Evolutionary conservation across 2,797 vertebrate species (phyloP), one percentile per base, ranked within the genome.

Genomic region (Periparus ater): DNA sequence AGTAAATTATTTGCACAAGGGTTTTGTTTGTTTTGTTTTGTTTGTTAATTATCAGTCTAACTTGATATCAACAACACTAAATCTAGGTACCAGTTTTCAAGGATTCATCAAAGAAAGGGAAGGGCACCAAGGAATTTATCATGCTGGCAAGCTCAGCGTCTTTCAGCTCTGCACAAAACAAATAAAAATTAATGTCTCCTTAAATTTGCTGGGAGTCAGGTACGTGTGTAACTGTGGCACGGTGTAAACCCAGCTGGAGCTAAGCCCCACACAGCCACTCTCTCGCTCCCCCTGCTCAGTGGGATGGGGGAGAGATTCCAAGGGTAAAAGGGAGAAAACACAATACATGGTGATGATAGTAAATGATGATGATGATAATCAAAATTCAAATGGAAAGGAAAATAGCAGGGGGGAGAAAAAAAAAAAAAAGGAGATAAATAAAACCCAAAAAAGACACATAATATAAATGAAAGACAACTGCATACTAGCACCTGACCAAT

Each of bases 201-300:
- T 68, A 72, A 68, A 83, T 63, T 30, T 88, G 26, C 17, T 63
- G 18, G 4, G 9, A 91, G 26, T 20, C 65, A 67, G 18, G 53
- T 60, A 48, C 1, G 5, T 42, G 14, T 62, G 3, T 25, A 65
- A 76, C n/a, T n/a, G 27, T 9, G 48, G 5, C 23, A 17, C 11
- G 44, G 29, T 51, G 58, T 23, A 74, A 91, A 50, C 10, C 17
- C 25, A 50, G 61, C 13, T 16, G 44, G n/a, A 62, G 20, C 8
- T 7, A 6, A 68, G 11, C 15, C 44, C 27, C 48, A 38, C 16
- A 11, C 5, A 73, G 36, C 11, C 23, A 15, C 34, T 38, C 6
- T 1, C 11, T 25, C 3, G 0, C 6, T 10, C 10, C 13, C 23
- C 13, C 29, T 40, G 40, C 36, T 36, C 44, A 16, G 21, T 29